Evolutionary conservation across 2,888 invertebrate genomes (phyloP), one percentile per base, ranked within the genome.

Genomic region (Drosophila flavopinicola): DNA sequence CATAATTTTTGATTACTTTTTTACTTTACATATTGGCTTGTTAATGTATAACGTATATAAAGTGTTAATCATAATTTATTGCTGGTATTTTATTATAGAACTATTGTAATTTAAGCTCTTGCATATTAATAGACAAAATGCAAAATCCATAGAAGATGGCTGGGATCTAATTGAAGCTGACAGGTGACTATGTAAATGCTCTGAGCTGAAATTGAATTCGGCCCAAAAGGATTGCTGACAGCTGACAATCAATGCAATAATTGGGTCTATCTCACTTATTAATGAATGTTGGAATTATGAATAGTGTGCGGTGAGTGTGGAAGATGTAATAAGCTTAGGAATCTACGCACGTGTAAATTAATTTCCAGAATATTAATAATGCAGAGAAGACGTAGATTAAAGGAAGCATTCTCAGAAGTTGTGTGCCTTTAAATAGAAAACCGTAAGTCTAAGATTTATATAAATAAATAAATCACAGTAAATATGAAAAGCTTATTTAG

Each of bases 1-100:
- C 51, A 56, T 68, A 61, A 63, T 48, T 61, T 57, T 57, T 44
- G 32, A 70, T 74, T 68, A 74, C 38, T 49, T 57, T 57, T 66
- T 44, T 17, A 53, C 27, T 27, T n/a, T n/a, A n/a, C 42, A 27
- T 24, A 25, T 35, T 5, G n/a, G 15, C 38, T 17, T 41, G n/a
- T 24, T 52, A 27, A 35, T 23, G 23, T 3, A n/a, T n/a, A n/a
- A n/a, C n/a, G n/a, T n/a, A n/a, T 42, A 5, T 27, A n/a, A 45
- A 29, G 30, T 51, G 39, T 44, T 56, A 74, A 70, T 67, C 38
- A 47, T 42, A 51, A 44, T 47, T 60, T 42, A 32, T 41, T n/a
- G 20, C 6, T 49, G 45, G 38, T 37, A 60, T 42, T 60, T 45
- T 9, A 38, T 54, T n/a, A 44, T 38, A 11, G 58, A 29, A 15